Base-by-base conservation (phyloP, 2,888 invertebrate genomes). In the Piscicola geometra region DNA sequence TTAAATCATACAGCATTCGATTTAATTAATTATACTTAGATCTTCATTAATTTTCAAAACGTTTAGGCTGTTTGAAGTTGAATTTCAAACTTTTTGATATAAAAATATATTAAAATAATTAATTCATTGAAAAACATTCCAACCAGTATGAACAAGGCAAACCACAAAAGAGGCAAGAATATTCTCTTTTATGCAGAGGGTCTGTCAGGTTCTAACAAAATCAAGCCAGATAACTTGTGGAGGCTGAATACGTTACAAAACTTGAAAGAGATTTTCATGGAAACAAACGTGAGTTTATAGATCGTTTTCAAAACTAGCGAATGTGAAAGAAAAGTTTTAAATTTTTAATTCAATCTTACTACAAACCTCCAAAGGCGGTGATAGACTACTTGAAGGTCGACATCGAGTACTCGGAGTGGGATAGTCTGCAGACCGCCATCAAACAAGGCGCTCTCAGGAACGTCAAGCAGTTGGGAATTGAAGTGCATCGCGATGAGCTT, bases 211-310 rank as follows among this genome's bases (percentile, higher is more conserved):
- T 30, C 28, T 36, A 33, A 47, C 52, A 47, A 50, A 1, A 5
- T 52, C 18, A 25, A 12, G 25, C 28, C 33, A 25, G 32, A 47
- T 12, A 32, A 12, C 2, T 30, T 67, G 1, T 71, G 71, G 71
- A 71, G 52, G n/a, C 41, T 71, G 30, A 71, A 30, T n/a, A 71
- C 71, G n/a, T 50, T 71, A 9, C 28, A 47, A 21, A 52, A 25
- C n/a, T 30, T 71, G 15, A 41, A 30, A 32, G n/a, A 71, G 25
- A 30, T 71, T 21, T 71, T 71, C 71, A 50, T 21, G 30, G 71
- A 71, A 2, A 28, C 41, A 28, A 32, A 71, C 18, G 71, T 71
- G 33, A 30, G 70, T 28, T 64, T n/a, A n/a, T n/a, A n/a, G n/a
- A n/a, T n/a, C n/a, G n/a, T n/a, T n/a, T n/a, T n/a, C n/a, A n/a